Conservation (phyloP, 2,888 invertebrate species). For the Drosophila anomalata region DNA sequence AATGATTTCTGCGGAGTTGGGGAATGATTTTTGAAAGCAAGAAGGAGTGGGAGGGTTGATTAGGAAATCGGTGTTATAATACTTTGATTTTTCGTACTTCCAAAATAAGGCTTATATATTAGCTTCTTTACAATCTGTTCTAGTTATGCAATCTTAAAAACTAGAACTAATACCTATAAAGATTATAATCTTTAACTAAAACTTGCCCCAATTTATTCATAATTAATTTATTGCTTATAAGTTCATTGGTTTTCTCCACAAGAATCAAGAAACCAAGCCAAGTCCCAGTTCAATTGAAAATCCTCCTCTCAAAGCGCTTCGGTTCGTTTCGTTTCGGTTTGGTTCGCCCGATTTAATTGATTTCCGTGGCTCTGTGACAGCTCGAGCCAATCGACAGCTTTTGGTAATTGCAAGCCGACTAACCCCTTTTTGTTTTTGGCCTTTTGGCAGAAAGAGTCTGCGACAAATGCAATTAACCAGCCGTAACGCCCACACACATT, state of each 20-base stretch:
- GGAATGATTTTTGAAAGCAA: no score
- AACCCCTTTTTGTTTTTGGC: slow-evolving; percentile 43
- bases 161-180: no score
- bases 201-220: background rate
- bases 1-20: slow-evolving; percentile 20
- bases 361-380: slow-evolving; percentile 46
- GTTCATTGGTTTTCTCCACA: slow-evolving; percentile 20
- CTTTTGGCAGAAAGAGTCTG: slow-evolving; percentile 39
- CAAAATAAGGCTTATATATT: background rate
- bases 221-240: slow-evolving; percentile 24
- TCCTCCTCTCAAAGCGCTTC: background rate
- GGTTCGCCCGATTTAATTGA: slow-evolving; percentile 56
- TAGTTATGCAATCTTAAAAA: no score
- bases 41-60: background rate
- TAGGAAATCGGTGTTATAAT: slow-evolving; percentile 13
- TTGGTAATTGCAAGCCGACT: slow-evolving; percentile 38
- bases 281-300: slow-evolving; percentile 8
- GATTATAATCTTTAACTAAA: no score
- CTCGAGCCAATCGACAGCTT: slow-evolving; percentile 59
- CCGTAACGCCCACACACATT: slow-evolving; percentile 76
- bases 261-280: background rate
- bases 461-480: slow-evolving; percentile 72
- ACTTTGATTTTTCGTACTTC: background rate
- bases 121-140: no score
- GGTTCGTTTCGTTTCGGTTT: slow-evolving; percentile 3